These are phyloP conservation scores for Cyprinodon diabolis DNA, from an alignment of 2,797 vertebrate species.

Conservation along the genomic window DNA sequence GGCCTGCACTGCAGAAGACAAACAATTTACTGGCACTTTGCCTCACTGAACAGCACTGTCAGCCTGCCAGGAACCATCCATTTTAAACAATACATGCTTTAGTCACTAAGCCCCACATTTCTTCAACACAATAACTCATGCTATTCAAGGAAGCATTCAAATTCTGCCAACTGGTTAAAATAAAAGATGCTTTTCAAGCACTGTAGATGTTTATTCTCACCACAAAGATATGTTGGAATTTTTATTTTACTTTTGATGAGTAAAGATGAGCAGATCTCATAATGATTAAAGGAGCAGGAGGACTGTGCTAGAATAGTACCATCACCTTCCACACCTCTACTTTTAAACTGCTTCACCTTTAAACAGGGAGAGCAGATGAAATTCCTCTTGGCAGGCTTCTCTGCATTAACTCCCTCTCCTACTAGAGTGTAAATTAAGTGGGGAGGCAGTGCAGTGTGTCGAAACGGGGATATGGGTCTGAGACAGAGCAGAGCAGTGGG, in stretches of 20 bases:
- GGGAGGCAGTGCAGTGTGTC: conserved; percentile 72
- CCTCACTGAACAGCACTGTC: conserved; percentile 87
- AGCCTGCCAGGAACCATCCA: conserved; percentile 85
- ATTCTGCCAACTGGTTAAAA: conserved; percentile 64
- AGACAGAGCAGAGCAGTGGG: conserved; percentile 65
- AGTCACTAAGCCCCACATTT: conserved; percentile 78
- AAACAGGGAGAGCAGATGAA: conserved; percentile 59
- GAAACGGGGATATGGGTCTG: conserved; percentile 73
- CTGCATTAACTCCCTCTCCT: conserved; percentile 74
- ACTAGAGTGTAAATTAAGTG: conserved; percentile 81
- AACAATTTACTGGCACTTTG: conserved; percentile 91
- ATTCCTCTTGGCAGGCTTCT: conserved; percentile 71
- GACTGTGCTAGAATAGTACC: conserved; percentile 34
- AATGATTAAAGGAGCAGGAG: conserved; percentile 35
- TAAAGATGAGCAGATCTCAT: conserved; percentile 41
- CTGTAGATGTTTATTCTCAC: conserved; percentile 34
- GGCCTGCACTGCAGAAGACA: conserved; percentile 86
- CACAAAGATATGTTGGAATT: conserved; percentile 19
- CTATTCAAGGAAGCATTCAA: conserved; percentile 59
- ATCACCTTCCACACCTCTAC: conserved; percentile 41
- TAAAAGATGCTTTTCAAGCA: conserved; percentile 53
- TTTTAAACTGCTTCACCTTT: conserved; percentile 44
- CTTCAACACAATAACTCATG: conserved; percentile 69
- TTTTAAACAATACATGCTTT: conserved; percentile 82
- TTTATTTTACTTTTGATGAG: conserved; percentile 38